Conservation (phyloP, 2,113 vertebrate species). For the Oryzias woworae region DNA sequence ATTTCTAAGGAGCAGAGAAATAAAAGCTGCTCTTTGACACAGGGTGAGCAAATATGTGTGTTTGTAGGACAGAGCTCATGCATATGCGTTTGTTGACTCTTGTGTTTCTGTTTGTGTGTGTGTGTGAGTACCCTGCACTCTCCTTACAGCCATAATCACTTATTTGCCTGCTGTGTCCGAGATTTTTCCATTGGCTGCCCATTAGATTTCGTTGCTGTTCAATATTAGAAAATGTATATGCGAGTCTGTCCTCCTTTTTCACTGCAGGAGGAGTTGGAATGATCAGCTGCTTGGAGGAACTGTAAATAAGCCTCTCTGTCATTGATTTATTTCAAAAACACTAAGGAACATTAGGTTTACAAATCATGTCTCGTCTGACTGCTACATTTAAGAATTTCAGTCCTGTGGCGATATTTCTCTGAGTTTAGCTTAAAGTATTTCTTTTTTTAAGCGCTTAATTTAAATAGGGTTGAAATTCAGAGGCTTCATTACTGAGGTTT, state of each 20-base stretch:
- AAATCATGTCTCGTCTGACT: slow-evolving; percentile 20
- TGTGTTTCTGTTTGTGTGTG: not conserved
- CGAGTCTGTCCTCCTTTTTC: slow-evolving; percentile 31
- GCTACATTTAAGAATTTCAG: slow-evolving; percentile 16
- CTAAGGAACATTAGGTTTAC: slow-evolving; percentile 20
- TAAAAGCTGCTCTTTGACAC: slow-evolving; percentile 27
- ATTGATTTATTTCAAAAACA: slow-evolving; percentile 44
- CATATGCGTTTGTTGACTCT: slow-evolving; percentile 7
- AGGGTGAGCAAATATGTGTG: not conserved
- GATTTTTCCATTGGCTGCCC: slow-evolving; percentile 36
- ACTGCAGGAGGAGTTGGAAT: slow-evolving; percentile 33
- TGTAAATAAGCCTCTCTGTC: slow-evolving; percentile 34
- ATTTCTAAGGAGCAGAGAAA: slow-evolving; percentile 36
- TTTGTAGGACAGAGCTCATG: slow-evolving; percentile 8
- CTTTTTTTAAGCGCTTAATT: slow-evolving; percentile 8
- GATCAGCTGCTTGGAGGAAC: slow-evolving; percentile 46
- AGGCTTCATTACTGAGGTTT: slow-evolving; percentile 20
- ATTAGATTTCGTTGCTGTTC: slow-evolving; percentile 42
- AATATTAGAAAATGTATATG: slow-evolving; percentile 47
- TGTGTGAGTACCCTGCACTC: not conserved
- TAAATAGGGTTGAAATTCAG: slow-evolving; percentile 13
- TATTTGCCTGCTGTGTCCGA: slow-evolving; percentile 24
- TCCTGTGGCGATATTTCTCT: not conserved
- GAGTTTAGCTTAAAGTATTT: not conserved
- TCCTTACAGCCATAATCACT: slow-evolving; percentile 38